Percentiles rank a stretch among this genome's conserved stretches.
These are phyloP conservation scores for Cephus nigrinus DNA, from an alignment of 2,888 invertebrate species.

Conservation along the genomic window DNA sequence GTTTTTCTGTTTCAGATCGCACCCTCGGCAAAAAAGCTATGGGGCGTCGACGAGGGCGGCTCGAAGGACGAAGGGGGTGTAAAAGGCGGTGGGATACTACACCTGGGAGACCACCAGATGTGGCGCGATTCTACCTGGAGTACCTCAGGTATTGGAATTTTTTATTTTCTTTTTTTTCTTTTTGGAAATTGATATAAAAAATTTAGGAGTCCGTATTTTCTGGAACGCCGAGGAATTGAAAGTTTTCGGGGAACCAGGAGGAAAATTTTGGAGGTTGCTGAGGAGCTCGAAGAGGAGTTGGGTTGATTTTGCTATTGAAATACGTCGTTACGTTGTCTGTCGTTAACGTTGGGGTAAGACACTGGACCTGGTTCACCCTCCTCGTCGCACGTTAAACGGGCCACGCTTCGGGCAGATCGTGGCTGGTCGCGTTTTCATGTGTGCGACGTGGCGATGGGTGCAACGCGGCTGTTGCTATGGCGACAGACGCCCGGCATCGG, in stretches of 20 bases:
- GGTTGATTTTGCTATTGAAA: not conserved
- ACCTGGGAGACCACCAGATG: conserved; percentile 84
- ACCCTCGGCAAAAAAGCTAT: conserved; percentile 93
- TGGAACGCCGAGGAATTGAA: no score
- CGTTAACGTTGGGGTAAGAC: not conserved
- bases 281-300: no score
- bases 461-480: conserved; percentile 68
- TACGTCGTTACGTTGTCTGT: not conserved
- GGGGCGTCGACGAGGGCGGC: conserved; percentile 75
- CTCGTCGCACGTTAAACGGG: conserved; percentile 7
- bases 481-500: conserved; percentile 67
- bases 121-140: conserved; percentile 96
- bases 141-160: conserved; percentile 77
- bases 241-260: no score
- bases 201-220: no score
- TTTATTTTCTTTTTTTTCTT: conserved; percentile 7
- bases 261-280: no score
- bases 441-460: conserved; percentile 53
- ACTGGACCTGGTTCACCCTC: not conserved
- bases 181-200: not conserved
- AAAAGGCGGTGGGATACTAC: conserved; percentile 80
- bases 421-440: conserved; percentile 26
- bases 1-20: conserved; percentile 78
- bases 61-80: conserved; percentile 76
- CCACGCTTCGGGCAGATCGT: no score